Percentiles rank a stretch among this genome's conserved stretches.
Evolutionary conservation across 2,888 invertebrate genomes (phyloP).

Genomic region (Cryptus armator): DNA sequence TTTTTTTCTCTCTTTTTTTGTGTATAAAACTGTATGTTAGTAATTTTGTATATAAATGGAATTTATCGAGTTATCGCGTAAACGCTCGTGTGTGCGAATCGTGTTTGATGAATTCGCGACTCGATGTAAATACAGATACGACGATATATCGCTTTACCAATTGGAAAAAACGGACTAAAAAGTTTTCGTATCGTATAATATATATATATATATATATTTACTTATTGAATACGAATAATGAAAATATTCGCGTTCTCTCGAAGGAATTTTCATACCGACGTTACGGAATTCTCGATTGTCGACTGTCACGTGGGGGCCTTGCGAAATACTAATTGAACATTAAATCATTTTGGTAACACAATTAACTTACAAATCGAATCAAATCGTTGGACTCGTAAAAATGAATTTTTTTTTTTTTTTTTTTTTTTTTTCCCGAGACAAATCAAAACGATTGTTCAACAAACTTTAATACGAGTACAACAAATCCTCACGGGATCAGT

Average conservation of each 20-base stretch:
- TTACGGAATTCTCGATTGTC: slow-evolving; percentile 10
- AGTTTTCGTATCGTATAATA: slow-evolving; percentile 9
- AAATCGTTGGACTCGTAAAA: slow-evolving; percentile 24
- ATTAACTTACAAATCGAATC: slow-evolving; percentile 6
- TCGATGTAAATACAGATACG: slow-evolving; percentile 1
- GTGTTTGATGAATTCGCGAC: background rate
- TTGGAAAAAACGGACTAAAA: background rate
- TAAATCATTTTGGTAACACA: background rate
- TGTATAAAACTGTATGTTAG: slow-evolving; percentile 63
- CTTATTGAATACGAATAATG: background rate
- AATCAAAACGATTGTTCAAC: slow-evolving; percentile 32
- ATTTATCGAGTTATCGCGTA: slow-evolving; percentile 29
- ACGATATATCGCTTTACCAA: slow-evolving; percentile 1
- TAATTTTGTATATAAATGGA: slow-evolving; percentile 65
- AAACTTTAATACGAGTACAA: slow-evolving; percentile 27
- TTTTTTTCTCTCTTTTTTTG: background rate
- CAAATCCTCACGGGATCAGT: slow-evolving; percentile 49
- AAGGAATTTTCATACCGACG: slow-evolving; percentile 9
- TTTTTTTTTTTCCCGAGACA: slow-evolving; percentile 1
- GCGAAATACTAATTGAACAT: background rate
- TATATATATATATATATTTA: slow-evolving; percentile 1
- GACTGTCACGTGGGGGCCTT: slow-evolving; percentile 4
- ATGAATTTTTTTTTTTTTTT: slow-evolving; percentile 33
- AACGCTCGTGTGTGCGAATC: background rate
- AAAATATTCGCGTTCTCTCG: background rate